Conservation (phyloP, 2,888 invertebrate genomes). For the Platycnemis pennipes region DNA sequence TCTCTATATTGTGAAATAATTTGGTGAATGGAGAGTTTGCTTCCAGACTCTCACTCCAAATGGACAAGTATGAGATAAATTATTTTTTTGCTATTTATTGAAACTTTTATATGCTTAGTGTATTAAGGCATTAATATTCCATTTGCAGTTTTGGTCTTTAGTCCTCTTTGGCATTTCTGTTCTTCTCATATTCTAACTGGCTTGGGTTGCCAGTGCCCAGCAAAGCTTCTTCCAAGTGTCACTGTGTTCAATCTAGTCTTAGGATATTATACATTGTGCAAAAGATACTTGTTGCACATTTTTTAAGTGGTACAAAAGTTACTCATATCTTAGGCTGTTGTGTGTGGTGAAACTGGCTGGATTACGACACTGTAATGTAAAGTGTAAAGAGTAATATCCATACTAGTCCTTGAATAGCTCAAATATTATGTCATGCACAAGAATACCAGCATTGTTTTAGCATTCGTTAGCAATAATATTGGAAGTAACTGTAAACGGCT, state of each 20-base stretch:
- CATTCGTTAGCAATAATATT: constrained; percentile 64
- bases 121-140: background rate
- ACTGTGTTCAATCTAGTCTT: constrained; percentile 62
- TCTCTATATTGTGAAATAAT: background rate
- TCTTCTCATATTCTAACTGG: constrained; percentile 29
- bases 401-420: constrained; percentile 41
- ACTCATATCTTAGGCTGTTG: constrained; percentile 57
- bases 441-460: constrained; percentile 54
- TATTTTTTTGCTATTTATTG: constrained; percentile 46
- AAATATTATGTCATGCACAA: constrained; percentile 53
- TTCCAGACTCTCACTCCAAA: background rate
- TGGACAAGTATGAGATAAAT: constrained; percentile 7
- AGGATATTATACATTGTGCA: constrained; percentile 50
- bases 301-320: constrained; percentile 67
- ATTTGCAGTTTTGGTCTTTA: background rate
- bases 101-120: constrained; percentile 8
- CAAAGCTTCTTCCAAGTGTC: constrained; percentile 56
- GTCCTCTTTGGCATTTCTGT: background rate
- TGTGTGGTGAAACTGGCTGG: constrained; percentile 46
- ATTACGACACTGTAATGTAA: constrained; percentile 30
- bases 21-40: background rate
- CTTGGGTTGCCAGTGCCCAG: constrained; percentile 25
- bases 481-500: constrained; percentile 60
- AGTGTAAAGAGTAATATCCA: constrained; percentile 23
- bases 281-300: constrained; percentile 54